Percentiles rank a stretch among this genome's conserved stretches.
These are phyloP conservation scores for Chelonus formosanus DNA, from an alignment of 2,888 invertebrate genomes.

Conservation along the genomic window DNA sequence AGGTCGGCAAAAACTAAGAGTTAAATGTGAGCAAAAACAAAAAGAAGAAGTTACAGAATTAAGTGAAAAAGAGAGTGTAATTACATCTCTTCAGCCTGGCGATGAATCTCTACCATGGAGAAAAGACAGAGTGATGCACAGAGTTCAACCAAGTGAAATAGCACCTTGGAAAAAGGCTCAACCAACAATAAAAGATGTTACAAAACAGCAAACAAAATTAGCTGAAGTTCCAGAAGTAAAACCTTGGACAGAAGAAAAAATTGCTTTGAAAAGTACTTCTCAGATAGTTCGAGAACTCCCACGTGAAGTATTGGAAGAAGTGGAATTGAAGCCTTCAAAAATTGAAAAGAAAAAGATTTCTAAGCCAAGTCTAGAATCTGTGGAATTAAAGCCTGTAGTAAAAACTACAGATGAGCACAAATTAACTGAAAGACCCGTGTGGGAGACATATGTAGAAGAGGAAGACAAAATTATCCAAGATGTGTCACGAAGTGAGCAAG, in stretches of 20 bases:
- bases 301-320: conserved; percentile 62
- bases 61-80: conserved; percentile 66
- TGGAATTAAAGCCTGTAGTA: conserved; percentile 40
- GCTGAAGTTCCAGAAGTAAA: conserved; percentile 45
- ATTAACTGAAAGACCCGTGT: conserved; percentile 27
- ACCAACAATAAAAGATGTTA: conserved; percentile 50
- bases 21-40: conserved; percentile 42
- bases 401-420: conserved; percentile 28
- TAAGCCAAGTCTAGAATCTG: conserved; percentile 46
- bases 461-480: conserved; percentile 44
- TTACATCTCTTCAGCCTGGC: conserved; percentile 53
- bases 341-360: conserved; percentile 54
- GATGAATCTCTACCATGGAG: conserved; percentile 71
- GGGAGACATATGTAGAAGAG: conserved; percentile 47
- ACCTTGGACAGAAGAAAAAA: conserved; percentile 62
- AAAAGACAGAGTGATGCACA: conserved; percentile 52
- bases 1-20: conserved; percentile 43
- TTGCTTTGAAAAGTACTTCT: conserved; percentile 59
- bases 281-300: conserved; percentile 52
- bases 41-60: conserved; percentile 43
- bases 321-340: conserved; percentile 71
- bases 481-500: conserved; percentile 36
- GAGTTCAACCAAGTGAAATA: conserved; percentile 45
- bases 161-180: conserved; percentile 56
- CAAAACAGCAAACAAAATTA: conserved; percentile 44